Base-by-base conservation (phyloP, 2,113 vertebrate genomes). In the Daubentonia madagascariensis region DNA sequence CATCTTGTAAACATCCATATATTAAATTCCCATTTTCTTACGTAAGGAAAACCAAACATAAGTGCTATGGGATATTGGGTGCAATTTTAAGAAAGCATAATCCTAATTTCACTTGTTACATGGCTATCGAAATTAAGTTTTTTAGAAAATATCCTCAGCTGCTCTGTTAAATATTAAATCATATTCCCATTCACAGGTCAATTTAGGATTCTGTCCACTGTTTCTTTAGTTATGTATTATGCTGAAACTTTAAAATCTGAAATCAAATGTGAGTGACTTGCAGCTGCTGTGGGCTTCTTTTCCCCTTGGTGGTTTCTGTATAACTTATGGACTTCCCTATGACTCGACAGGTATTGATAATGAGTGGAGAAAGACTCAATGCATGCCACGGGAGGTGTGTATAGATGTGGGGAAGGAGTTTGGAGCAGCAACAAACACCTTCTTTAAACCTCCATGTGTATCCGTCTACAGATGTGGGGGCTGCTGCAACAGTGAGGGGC, bases 381-480 rank as follows among this genome's bases (percentile, higher is more conserved):
- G 99, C 98, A 99, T 99, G 98, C 99, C 99, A 97, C 99, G 99
- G 98, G 99, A 99, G 99, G 99, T 99, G 98, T 99, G 99, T 99
- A 98, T 99, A 99, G 99, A 99, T 99, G 99, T 99, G 99, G 99
- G 99, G 98, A 99, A 99, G 98, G 99, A 99, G 99, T 99, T 99
- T 99, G 99, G 99, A 99, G 99, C 99, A 98, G 99, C 99, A 96
- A 99, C 99, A 99, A 99, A 99, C 99, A 99, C 99, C 99, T 99
- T 99, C 99, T 99, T 99, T 99, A 99, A 99, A 99, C 99, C 99
- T 94, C 99, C 99, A 98, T 99, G 99, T 99, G 99, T 99, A 99
- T 99, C 99, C 99, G 99, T 99, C 99, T 99, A 99, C 99, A 99
- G 99, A 99, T 99, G 99, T 99, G 99, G 99, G 98, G 99, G 99